These are phyloP conservation scores for Hypomesus transpacificus DNA, from an alignment of 2,113 vertebrate species.

Conservation along the genomic window DNA sequence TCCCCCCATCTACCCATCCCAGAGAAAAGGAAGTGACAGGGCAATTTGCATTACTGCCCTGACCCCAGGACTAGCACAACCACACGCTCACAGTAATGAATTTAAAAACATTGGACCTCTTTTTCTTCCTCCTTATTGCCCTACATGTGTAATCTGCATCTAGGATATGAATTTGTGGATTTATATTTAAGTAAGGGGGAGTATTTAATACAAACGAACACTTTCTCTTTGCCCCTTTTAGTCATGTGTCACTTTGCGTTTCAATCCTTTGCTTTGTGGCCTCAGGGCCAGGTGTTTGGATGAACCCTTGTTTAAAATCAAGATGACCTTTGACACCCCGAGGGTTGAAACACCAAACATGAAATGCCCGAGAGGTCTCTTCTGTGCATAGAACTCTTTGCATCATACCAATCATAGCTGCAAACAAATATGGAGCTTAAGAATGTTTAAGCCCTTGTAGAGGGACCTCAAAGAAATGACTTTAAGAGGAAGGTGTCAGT, in stretches of 20 bases:
- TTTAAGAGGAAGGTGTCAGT: conserved; percentile 76
- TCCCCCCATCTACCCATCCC: conserved; percentile 38
- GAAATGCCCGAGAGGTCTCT: not conserved
- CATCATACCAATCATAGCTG: conserved; percentile 9
- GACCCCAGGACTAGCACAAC: conserved; percentile 23
- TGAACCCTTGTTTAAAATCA: conserved; percentile 21
- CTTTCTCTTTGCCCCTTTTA: not conserved
- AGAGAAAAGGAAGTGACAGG: conserved; percentile 62
- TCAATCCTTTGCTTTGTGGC: not conserved
- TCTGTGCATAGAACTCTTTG: not conserved
- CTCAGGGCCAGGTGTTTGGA: conserved; percentile 17
- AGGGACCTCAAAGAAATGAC: not conserved
- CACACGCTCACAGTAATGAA: conserved; percentile 19
- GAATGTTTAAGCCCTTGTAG: conserved; percentile 9
- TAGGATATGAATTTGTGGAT: not conserved
- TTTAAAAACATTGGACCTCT: not conserved
- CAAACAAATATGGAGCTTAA: not conserved
- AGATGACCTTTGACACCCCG: conserved; percentile 1
- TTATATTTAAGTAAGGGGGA: conserved; percentile 11
- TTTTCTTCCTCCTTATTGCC: not conserved
- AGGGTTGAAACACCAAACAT: not conserved
- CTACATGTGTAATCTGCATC: not conserved
- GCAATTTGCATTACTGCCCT: conserved; percentile 58
- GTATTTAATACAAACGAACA: not conserved
- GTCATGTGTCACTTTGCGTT: conserved; percentile 6